Conservation (phyloP, 92 coral and sea anemone genomes). For the Porites cylindrica region DNA sequence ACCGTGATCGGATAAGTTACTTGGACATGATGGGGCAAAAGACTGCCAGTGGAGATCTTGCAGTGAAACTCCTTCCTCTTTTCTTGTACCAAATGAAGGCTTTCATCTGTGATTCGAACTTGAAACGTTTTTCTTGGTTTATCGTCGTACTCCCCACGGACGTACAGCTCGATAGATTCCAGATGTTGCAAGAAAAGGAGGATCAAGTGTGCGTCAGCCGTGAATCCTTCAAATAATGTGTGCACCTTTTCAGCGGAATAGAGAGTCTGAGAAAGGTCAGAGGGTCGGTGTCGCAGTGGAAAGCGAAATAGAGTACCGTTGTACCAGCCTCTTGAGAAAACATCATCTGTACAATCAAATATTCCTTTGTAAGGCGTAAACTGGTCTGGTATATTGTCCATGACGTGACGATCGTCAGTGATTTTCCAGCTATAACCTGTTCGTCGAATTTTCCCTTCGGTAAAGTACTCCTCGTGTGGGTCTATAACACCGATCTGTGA, state of each 20-base stretch:
- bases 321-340: conserved; percentile 50
- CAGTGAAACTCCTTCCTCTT: conserved; percentile 68
- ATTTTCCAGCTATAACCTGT: conserved; percentile 74
- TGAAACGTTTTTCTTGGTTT: conserved; percentile 67
- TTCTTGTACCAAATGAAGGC: conserved; percentile 54
- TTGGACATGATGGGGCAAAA: conserved; percentile 20
- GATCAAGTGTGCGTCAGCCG: conserved; percentile 75
- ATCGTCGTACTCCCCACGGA: conserved; percentile 38
- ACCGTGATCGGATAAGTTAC: conserved; percentile 55
- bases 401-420: conserved; percentile 16
- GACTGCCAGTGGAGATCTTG: conserved; percentile 19
- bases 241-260: conserved; percentile 79
- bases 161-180: conserved; percentile 74
- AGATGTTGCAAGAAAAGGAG: conserved; percentile 80
- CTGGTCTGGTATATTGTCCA: conserved; percentile 68
- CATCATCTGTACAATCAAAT: conserved; percentile 56
- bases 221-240: conserved; percentile 72
- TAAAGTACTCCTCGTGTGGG: conserved; percentile 91
- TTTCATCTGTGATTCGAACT: conserved; percentile 71
- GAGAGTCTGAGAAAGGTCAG: conserved; percentile 67
- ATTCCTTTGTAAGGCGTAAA: conserved; percentile 80
- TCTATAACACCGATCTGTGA: conserved; percentile 80
- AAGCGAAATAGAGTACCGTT: conserved; percentile 86
- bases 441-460: conserved; percentile 39
- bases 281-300: conserved; percentile 73